phyloP scores from a whole-genome alignment of 2,113 vertebrate genomes.

The Eclectus roratus region DNA sequence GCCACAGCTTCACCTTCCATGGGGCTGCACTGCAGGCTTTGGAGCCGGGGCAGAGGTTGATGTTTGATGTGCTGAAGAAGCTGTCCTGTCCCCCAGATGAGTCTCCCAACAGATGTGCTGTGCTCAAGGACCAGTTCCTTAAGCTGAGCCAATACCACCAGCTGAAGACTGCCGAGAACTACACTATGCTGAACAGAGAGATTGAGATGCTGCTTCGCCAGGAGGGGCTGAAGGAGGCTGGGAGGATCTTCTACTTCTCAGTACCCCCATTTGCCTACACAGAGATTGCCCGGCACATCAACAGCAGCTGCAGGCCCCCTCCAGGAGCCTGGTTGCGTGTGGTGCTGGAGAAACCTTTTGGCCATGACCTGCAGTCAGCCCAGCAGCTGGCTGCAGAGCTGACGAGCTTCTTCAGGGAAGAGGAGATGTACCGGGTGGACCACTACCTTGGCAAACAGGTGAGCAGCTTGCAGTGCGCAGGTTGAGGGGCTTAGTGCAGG shows the following conservation, averaged over 20 bases:
- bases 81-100: conserved; percentile 79
- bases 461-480: neutral
- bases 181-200: conserved; percentile 73
- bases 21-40: conserved; percentile 76
- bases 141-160: conserved; percentile 83
- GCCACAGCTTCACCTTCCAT: conserved; percentile 89
- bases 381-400: conserved; percentile 84
- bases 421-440: conserved; percentile 96
- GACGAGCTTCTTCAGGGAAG: conserved; percentile 80
- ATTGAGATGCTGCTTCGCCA: conserved; percentile 73
- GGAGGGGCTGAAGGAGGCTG: conserved; percentile 82
- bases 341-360: conserved; percentile 95
- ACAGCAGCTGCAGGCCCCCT: conserved; percentile 82
- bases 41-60: conserved; percentile 70
- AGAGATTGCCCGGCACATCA: conserved; percentile 84
- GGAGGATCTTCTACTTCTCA: conserved; percentile 93
- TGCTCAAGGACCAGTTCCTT: conserved; percentile 88
- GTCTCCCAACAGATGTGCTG: conserved; percentile 72
- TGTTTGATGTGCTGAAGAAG: conserved; percentile 84
- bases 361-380: conserved; percentile 87
- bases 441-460: conserved; percentile 98
- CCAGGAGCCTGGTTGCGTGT: conserved; percentile 85
- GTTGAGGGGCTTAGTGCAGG: neutral
- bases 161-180: conserved; percentile 82
- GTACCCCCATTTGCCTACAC: conserved; percentile 90